These are phyloP conservation scores for Hyaena hyaena DNA, from an alignment of 2,113 vertebrate genomes.

Conservation along the genomic window DNA sequence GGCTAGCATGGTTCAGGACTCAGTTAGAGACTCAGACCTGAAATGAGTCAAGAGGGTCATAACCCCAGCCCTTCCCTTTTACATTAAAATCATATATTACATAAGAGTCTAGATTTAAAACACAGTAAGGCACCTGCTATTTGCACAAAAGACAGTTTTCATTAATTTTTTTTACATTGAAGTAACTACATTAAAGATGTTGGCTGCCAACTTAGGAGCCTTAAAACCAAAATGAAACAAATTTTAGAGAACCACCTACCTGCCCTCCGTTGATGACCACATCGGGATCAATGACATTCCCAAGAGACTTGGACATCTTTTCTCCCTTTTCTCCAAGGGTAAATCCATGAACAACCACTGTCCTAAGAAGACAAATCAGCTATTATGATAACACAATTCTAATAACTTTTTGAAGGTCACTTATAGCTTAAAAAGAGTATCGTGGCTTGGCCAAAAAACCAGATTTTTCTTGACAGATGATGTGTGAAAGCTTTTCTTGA, in stretches of 20 bases:
- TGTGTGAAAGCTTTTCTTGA: background rate
- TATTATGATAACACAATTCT: background rate
- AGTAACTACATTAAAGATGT: background rate
- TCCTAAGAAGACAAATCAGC: slow-evolving; percentile 82
- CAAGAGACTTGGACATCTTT: slow-evolving; percentile 99
- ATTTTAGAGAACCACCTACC: slow-evolving; percentile 83
- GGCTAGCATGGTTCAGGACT: background rate
- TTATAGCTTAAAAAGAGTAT: background rate
- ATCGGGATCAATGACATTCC: slow-evolving; percentile 95
- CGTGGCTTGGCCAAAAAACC: background rate
- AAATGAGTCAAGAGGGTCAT: background rate
- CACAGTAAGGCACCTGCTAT: background rate
- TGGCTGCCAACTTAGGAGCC: background rate
- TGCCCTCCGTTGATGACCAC: slow-evolving; percentile 92
- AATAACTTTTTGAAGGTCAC: background rate
- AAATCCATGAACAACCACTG: slow-evolving; percentile 95
- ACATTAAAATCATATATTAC: background rate
- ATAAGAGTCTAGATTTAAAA: background rate
- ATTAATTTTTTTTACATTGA: background rate
- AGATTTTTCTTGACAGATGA: background rate
- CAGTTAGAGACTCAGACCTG: background rate
- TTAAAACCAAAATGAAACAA: background rate
- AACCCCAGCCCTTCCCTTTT: background rate
- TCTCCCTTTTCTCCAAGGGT: slow-evolving; percentile 94
- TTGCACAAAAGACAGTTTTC: background rate